A percentile compares a stretch with the other conserved stretches of the same genome.
These are phyloP conservation scores for Sterrhoptilus dennistouni DNA, from an alignment of 2,113 vertebrate genomes.

Conservation along the genomic window DNA sequence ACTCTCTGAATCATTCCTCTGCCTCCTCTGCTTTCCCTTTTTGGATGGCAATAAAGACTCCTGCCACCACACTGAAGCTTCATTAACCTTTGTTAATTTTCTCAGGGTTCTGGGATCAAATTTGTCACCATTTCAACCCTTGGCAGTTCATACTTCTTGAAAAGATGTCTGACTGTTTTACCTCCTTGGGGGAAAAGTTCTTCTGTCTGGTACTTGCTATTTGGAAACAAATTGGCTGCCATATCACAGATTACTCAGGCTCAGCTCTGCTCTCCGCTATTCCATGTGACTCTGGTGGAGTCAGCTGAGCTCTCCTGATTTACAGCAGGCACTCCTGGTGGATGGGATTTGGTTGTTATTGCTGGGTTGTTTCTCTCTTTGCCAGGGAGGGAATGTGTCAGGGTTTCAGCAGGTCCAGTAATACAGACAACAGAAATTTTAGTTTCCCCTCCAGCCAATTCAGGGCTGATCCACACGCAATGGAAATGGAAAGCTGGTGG, in stretches of 20 bases:
- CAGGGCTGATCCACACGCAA: rapidly evolving
- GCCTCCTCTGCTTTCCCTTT: slow-evolving; percentile 56
- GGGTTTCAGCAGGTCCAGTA: not conserved
- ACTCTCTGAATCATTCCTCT: slow-evolving; percentile 52
- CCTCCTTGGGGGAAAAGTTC: not conserved
- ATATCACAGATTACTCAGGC: not conserved
- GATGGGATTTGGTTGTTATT: not conserved
- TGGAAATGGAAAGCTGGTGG: not conserved
- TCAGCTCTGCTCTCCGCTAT: not conserved
- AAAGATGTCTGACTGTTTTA: slow-evolving; percentile 30
- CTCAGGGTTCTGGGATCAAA: not conserved
- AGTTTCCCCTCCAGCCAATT: not conserved
- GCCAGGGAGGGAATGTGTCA: not conserved
- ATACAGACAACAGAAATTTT: not conserved
- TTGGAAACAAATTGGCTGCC: slow-evolving; percentile 57
- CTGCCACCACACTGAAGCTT: slow-evolving; percentile 33
- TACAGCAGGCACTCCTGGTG: not conserved
- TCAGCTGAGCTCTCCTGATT: not conserved
- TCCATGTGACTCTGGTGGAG: not conserved
- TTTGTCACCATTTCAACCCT: slow-evolving; percentile 46
- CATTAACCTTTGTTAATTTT: slow-evolving; percentile 67
- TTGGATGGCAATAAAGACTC: slow-evolving; percentile 17
- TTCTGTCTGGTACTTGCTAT: slow-evolving; percentile 15
- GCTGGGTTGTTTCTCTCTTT: not conserved
- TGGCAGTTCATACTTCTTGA: slow-evolving; percentile 11